Conservation (phyloP, 2,888 invertebrate genomes). For the Candidula unifasciata region DNA sequence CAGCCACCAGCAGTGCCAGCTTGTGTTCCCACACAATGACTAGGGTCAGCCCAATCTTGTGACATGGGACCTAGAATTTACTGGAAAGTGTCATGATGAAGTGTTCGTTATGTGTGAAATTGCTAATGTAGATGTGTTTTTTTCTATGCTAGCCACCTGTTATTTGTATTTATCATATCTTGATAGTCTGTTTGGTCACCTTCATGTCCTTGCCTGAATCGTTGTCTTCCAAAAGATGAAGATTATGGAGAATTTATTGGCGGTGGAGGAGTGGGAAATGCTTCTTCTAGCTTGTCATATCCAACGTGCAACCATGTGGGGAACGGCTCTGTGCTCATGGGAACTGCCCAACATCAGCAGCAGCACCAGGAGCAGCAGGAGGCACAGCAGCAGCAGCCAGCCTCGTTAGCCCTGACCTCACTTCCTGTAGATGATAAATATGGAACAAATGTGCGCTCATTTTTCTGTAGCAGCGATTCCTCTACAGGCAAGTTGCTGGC, state of each 20-base stretch:
- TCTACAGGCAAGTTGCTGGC: constrained; percentile 63
- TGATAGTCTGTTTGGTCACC: background rate
- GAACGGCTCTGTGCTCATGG: constrained; percentile 35
- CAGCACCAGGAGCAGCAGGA: constrained; percentile 30
- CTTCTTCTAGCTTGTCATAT: background rate
- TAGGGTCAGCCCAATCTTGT: too few species aligned
- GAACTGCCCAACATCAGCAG: background rate
- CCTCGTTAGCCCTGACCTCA: constrained; percentile 4
- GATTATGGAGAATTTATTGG: constrained; percentile 57
- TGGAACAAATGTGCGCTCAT: constrained; percentile 68
- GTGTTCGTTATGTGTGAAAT: too few species aligned
- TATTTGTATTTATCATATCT: background rate
- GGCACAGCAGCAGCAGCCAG: constrained; percentile 11
- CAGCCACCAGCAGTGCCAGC: too few species aligned
- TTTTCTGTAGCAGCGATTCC: constrained; percentile 74
- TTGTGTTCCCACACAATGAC: too few species aligned
- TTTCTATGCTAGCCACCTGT: background rate
- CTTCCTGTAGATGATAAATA: constrained; percentile 64
- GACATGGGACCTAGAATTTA: too few species aligned
- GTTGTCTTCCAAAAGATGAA: constrained; percentile 46
- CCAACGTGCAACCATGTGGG: constrained; percentile 22
- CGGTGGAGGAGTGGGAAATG: constrained; percentile 26
- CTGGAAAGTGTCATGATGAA: too few species aligned
- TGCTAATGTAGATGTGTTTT: too few species aligned
- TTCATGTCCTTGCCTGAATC: background rate